Percentiles rank a stretch among this genome's conserved stretches.
Evolutionary conservation across 2,797 vertebrate species (phyloP).

Genomic region (Dryobates pubescens): DNA sequence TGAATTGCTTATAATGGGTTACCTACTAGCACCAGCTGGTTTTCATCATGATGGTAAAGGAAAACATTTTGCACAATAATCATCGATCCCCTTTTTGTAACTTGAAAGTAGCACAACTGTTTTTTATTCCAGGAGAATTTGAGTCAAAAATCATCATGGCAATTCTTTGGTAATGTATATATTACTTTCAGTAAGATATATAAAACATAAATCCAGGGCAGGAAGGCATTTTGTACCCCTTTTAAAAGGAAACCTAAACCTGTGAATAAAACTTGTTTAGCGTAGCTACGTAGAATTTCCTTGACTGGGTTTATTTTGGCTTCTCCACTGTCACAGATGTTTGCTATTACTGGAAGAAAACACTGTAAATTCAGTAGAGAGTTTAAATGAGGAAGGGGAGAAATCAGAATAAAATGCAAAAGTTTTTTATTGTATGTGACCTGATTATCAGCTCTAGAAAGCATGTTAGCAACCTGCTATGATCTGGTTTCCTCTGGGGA

Average conservation of each 20-base stretch:
- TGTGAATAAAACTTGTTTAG: conserved; percentile 68
- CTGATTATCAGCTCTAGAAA: conserved; percentile 39
- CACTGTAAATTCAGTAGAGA: neutral
- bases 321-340: conserved; percentile 68
- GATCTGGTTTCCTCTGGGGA: conserved; percentile 66
- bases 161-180: neutral
- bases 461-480: neutral
- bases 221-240: conserved; percentile 39
- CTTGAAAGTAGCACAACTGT: conserved; percentile 37
- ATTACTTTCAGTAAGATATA: neutral
- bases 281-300: conserved; percentile 61
- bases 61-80: conserved; percentile 35
- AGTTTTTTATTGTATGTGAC: conserved; percentile 24
- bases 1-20: conserved; percentile 22
- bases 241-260: conserved; percentile 63
- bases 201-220: neutral
- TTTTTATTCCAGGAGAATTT: conserved; percentile 12
- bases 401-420: conserved; percentile 28
- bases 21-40: conserved; percentile 9
- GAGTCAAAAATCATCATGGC: neutral
- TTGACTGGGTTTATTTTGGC: conserved; percentile 76
- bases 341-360: conserved; percentile 70
- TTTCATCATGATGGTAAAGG: conserved; percentile 35
- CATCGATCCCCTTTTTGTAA: conserved; percentile 10
- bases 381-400: conserved; percentile 10